These are phyloP conservation scores for Araneus ventricosus DNA, from an alignment of 1,140 invertebrate species.

Conservation along the genomic window DNA sequence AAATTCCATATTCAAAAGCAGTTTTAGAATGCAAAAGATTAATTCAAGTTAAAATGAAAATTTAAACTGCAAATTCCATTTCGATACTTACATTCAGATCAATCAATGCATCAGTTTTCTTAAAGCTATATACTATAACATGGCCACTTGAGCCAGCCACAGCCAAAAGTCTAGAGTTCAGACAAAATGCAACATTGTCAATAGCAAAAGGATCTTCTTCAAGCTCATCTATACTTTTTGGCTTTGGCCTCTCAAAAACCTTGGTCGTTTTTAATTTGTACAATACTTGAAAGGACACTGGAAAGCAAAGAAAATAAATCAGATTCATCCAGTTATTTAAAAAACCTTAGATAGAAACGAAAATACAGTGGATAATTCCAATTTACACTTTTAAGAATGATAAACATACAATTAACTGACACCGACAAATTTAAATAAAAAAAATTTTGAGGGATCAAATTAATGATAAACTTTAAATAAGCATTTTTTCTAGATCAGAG, in stretches of 20 bases:
- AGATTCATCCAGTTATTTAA: no score
- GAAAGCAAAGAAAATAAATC: neutral
- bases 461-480: no score
- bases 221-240: slow-evolving; percentile 80
- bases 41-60: neutral
- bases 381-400: no score
- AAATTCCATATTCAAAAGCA: no score
- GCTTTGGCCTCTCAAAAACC: slow-evolving; percentile 89
- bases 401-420: no score
- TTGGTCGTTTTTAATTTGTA: slow-evolving; percentile 99
- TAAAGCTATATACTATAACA: slow-evolving; percentile 97
- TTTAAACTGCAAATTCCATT: neutral
- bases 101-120: slow-evolving; percentile 87
- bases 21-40: no score
- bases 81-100: slow-evolving; percentile 66
- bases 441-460: no score
- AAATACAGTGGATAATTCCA: no score
- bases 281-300: slow-evolving; percentile 93
- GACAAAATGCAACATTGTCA: slow-evolving; percentile 93
- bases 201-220: slow-evolving; percentile 96
- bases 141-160: slow-evolving; percentile 94
- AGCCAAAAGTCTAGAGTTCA: slow-evolving; percentile 93
- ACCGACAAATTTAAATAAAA: no score
- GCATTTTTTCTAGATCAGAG: no score
- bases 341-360: no score